These are phyloP conservation scores for Amaurobius ferox DNA, from an alignment of 2,888 invertebrate genomes.

Conservation along the genomic window DNA sequence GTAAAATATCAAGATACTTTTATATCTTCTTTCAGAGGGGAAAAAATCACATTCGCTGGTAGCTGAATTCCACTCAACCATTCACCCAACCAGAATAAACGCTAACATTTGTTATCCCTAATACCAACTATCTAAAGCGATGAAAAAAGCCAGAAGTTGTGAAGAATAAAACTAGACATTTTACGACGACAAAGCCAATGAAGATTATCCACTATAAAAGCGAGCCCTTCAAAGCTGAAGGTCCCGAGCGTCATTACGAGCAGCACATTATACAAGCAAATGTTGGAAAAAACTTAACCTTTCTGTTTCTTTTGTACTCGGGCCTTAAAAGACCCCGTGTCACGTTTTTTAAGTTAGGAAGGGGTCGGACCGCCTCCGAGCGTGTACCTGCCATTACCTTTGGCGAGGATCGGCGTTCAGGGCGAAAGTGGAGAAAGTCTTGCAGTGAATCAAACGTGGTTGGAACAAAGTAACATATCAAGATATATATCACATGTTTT, in stretches of 20 bases:
- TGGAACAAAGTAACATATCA: neutral
- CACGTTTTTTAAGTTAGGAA: conserved; percentile 5
- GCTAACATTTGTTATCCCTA: neutral
- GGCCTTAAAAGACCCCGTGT: neutral
- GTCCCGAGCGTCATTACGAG: neutral
- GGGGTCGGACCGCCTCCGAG: neutral
- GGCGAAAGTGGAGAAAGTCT: neutral
- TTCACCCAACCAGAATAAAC: neutral
- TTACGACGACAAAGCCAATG: neutral
- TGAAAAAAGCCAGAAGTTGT: neutral
- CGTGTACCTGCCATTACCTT: conserved; percentile 1
- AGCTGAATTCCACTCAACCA: neutral
- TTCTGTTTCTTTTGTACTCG: neutral
- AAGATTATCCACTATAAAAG: neutral
- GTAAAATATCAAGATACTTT: too few species aligned
- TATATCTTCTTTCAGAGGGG: too few species aligned
- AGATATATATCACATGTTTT: neutral
- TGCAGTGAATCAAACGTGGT: too few species aligned
- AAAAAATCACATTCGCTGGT: neutral
- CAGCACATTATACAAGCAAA: neutral
- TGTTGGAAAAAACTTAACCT: conserved; percentile 8
- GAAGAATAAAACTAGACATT: neutral
- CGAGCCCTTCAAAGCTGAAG: neutral
- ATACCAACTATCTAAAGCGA: neutral
- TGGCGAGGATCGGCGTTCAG: neutral